A percentile compares a stretch with the other conserved stretches of the same genome.
phyloP scores from a whole-genome alignment of 2,888 invertebrate genomes.

The Catotricha subobsoleta region DNA sequence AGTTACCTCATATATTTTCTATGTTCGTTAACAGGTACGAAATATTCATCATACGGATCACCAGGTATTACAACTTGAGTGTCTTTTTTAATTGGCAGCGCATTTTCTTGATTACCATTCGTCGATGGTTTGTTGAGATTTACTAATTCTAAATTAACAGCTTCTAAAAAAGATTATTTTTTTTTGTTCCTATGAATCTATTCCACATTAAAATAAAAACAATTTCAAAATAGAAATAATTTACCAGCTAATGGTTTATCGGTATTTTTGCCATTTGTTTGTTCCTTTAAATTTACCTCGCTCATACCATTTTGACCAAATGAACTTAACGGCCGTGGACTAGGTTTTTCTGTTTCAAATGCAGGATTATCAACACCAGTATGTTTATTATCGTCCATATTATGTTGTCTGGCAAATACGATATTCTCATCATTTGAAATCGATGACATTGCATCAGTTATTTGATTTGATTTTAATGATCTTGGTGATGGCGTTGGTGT shows the following conservation, averaged over 20 bases:
- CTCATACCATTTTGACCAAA: constrained; percentile 12
- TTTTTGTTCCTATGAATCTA: neutral
- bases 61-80: constrained; percentile 43
- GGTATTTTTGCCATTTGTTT: constrained; percentile 7
- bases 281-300: constrained; percentile 9
- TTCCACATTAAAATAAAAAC: neutral
- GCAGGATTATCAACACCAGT: constrained; percentile 14
- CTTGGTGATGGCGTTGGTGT: constrained; percentile 15
- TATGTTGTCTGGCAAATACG: constrained; percentile 12
- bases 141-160: constrained; percentile 62
- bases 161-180: constrained; percentile 32
- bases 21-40: constrained; percentile 70
- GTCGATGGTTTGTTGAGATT: constrained; percentile 43
- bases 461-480: constrained; percentile 6
- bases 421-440: constrained; percentile 17
- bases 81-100: constrained; percentile 41
- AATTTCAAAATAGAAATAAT: too few species aligned
- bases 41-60: constrained; percentile 66
- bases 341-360: constrained; percentile 11
- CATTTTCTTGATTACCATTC: constrained; percentile 35
- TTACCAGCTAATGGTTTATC: constrained; percentile 3
- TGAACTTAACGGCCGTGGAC: constrained; percentile 13
- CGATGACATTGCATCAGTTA: constrained; percentile 22
- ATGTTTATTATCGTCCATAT: constrained; percentile 6
- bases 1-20: constrained; percentile 63